phyloP scores from a whole-genome alignment of 1,140 invertebrate genomes.

The Andricus grossulariae region DNA sequence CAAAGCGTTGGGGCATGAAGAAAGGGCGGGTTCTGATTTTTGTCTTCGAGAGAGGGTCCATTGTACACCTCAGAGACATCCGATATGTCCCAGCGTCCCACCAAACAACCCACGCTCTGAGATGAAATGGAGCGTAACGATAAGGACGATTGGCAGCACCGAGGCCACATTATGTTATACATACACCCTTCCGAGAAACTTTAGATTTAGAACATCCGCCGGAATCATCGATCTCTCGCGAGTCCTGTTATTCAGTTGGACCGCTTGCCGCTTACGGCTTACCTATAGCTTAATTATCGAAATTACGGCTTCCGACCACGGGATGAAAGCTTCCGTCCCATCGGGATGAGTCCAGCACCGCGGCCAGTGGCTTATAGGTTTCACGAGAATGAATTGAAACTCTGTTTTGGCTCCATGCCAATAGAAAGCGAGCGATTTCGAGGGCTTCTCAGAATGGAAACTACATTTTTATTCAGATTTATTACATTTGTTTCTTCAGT shows the following conservation, averaged over 20 bases:
- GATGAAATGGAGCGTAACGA: conserved; percentile 67
- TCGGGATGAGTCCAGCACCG: too few species aligned
- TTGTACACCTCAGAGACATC: conserved; percentile 61
- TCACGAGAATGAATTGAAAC: too few species aligned
- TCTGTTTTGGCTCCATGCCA: too few species aligned
- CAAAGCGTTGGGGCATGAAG: conserved; percentile 55
- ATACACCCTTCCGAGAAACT: conserved; percentile 58
- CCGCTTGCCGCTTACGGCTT: background rate
- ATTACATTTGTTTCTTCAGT: too few species aligned
- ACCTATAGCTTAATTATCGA: conserved; percentile 51
- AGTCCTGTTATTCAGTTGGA: background rate
- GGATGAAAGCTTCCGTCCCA: background rate
- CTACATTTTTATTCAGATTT: too few species aligned
- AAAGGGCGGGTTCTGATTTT: conserved; percentile 70
- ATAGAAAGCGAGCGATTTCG: too few species aligned
- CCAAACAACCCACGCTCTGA: conserved; percentile 49
- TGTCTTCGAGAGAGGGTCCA: conserved; percentile 54
- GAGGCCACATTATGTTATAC: conserved; percentile 51
- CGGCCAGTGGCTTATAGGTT: too few species aligned
- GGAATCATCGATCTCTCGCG: conserved; percentile 58
- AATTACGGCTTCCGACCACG: background rate
- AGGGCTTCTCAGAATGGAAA: too few species aligned
- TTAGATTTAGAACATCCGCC: conserved; percentile 68
- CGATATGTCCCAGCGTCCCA: conserved; percentile 62
- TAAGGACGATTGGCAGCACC: conserved; percentile 61